These are phyloP conservation scores for Etheostoma perlongum DNA, from an alignment of 2,797 vertebrate genomes.

Conservation along the genomic window DNA sequence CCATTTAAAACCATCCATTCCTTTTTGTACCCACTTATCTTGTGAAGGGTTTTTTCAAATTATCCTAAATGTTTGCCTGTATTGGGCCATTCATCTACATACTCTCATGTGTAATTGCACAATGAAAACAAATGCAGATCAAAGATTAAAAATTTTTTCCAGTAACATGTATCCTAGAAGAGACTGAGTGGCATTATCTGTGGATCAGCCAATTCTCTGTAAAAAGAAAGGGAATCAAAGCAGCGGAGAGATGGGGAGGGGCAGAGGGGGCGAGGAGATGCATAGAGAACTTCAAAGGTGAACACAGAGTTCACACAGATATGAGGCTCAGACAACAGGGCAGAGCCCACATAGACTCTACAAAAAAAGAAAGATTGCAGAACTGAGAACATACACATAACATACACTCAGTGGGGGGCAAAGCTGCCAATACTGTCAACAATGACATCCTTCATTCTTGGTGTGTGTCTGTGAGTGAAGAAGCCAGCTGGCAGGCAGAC, in stretches of 20 bases:
- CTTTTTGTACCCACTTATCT: neutral
- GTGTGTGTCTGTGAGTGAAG: slow-evolving; percentile 48
- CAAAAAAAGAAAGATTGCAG: slow-evolving; percentile 44
- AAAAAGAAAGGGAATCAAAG: slow-evolving; percentile 74
- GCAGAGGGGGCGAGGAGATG: slow-evolving; percentile 39
- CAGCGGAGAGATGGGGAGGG: slow-evolving; percentile 43
- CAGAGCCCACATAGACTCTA: slow-evolving; percentile 62
- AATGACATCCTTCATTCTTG: slow-evolving; percentile 72
- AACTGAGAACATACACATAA: slow-evolving; percentile 59
- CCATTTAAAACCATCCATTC: neutral
- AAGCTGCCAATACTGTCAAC: slow-evolving; percentile 58
- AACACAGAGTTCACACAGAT: slow-evolving; percentile 74
- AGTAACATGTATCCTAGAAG: slow-evolving; percentile 16
- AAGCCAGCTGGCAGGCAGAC: slow-evolving; percentile 68
- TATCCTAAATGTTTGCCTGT: neutral
- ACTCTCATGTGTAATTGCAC: slow-evolving; percentile 7
- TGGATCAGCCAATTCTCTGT: slow-evolving; percentile 61
- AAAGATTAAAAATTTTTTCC: neutral
- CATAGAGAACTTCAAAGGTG: slow-evolving; percentile 76
- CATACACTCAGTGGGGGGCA: slow-evolving; percentile 40
- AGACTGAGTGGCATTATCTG: slow-evolving; percentile 61
- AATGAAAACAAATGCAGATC: slow-evolving; percentile 9
- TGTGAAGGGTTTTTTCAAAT: neutral
- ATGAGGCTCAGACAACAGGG: slow-evolving; percentile 65
- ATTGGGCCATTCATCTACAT: neutral